A percentile compares a stretch with the other conserved stretches of the same genome.
These are phyloP conservation scores for Psilopogon haemacephalus DNA, from an alignment of 2,113 vertebrate genomes.

Conservation along the genomic window DNA sequence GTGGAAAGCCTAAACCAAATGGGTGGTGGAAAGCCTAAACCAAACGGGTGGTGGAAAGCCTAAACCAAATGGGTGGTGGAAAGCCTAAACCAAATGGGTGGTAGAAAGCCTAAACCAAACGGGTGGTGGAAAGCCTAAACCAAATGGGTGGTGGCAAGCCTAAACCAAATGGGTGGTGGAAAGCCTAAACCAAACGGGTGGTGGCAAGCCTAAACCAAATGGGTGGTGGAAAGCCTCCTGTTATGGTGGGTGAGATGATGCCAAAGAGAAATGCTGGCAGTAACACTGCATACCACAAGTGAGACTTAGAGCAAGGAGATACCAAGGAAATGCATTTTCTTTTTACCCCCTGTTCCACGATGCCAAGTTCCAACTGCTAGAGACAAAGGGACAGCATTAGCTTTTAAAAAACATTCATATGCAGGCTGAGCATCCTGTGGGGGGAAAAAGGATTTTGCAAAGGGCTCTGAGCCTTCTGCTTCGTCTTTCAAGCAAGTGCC, in stretches of 20 bases:
- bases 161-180: too few relatives aligned
- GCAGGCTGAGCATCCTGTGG: fast-evolving
- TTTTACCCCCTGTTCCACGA: neutral
- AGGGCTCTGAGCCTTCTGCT: neutral
- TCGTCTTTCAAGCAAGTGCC: neutral
- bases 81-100: too few relatives aligned
- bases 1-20: neutral
- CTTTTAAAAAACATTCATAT: neutral
- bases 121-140: too few relatives aligned
- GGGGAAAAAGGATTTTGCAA: neutral
- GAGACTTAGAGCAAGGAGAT: neutral
- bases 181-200: too few relatives aligned
- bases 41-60: too few relatives aligned
- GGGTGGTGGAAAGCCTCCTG: neutral
- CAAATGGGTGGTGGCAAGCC: too few relatives aligned
- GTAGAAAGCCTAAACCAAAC: too few relatives aligned
- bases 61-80: too few relatives aligned
- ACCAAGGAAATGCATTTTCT: neutral
- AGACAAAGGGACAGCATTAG: neutral
- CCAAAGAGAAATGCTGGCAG: neutral
- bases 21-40: too few relatives aligned
- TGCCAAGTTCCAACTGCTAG: neutral
- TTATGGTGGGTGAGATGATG: neutral
- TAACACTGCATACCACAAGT: neutral
- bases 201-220: neutral